Percentiles rank a stretch among this genome's conserved stretches.
Conservation (phyloP, 2,888 invertebrate species). For the Mongoloraphidia duomilia region DNA sequence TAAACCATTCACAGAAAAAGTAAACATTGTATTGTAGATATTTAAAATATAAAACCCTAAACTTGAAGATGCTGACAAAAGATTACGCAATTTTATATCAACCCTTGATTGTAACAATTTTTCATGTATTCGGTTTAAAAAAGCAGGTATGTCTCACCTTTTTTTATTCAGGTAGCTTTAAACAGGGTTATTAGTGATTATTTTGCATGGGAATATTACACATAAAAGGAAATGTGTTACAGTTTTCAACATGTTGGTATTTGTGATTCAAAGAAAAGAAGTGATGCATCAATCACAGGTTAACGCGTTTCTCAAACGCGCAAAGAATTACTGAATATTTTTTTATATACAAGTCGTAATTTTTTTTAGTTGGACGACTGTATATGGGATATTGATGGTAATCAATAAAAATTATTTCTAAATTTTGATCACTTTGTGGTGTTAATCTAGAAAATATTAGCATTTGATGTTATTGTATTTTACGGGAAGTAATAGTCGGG, state of each 20-base stretch:
- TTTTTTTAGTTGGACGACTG: no score
- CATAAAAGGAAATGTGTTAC: no score
- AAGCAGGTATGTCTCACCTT: no score
- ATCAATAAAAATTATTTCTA: constrained; percentile 7
- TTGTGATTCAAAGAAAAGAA: not conserved
- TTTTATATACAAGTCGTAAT: no score
- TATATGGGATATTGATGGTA: not conserved
- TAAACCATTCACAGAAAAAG: no score
- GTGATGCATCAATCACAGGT: not conserved
- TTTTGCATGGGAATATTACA: not conserved
- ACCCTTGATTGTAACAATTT: no score
- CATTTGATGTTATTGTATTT: not conserved
- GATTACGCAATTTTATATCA: no score
- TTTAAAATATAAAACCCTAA: no score
- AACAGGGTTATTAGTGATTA: not conserved
- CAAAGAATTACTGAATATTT: no score
- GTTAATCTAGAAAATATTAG: constrained; percentile 3
- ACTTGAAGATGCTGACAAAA: no score
- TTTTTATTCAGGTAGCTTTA: not conserved
- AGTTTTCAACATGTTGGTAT: not conserved
- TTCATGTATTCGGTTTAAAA: no score
- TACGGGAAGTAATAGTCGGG: not conserved
- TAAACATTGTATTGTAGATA: no score
- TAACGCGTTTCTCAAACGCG: not conserved
- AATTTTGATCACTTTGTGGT: constrained; percentile 4